Base-by-base conservation (phyloP, 2,797 vertebrate genomes). In the Sebastes itinus region DNA sequence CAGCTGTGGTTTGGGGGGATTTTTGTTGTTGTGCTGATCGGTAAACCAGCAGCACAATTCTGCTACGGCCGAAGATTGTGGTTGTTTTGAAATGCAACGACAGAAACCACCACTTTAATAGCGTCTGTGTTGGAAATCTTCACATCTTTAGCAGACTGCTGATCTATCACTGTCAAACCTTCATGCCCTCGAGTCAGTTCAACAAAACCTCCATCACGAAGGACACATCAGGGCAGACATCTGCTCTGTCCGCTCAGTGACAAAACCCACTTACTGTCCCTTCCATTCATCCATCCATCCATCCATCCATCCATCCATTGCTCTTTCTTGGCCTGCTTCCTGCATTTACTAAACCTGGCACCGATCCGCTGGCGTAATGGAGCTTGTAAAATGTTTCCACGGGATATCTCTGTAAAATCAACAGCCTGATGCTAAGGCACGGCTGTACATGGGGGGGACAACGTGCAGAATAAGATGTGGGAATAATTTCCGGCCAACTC, bases 341-440 rank as follows among this genome's bases (percentile, higher is more conserved):
- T 82, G 77, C 83, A 55, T 83, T 74, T 85, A 28, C 42, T 84
- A 69, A 66, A 73, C 72, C 63, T 84, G 83, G 80, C 82, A 5
- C 59, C 49, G 77, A 69, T 64, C 54, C 3, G 11, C 14, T 60
- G 4, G 56, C 18, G 70, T 88, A 88, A 89, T 83, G 82, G 76
- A 87, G 81, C 84, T 79, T 81, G 77, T 79, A 72, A 90, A 87
- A 86, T 33, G 78, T 84, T 88, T 88, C 77, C 64, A 20, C 23
- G 70, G 72, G 84, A 84, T 68, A 52, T 67, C 25, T 22, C 64
- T 46, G 70, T 61, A 33, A 84, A 87, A 90, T 87, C 23, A 65
- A 35, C 63, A 56, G 59, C 33, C 58, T 32, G 72, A 85, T 75
- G 80, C 79, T 56, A 20, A 78, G 64, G 63, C 79, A 78, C 12